Percentiles rank a stretch among this genome's conserved stretches.
phyloP scores from a whole-genome alignment of 2,113 vertebrate species.

The Menura novaehollandiae region DNA sequence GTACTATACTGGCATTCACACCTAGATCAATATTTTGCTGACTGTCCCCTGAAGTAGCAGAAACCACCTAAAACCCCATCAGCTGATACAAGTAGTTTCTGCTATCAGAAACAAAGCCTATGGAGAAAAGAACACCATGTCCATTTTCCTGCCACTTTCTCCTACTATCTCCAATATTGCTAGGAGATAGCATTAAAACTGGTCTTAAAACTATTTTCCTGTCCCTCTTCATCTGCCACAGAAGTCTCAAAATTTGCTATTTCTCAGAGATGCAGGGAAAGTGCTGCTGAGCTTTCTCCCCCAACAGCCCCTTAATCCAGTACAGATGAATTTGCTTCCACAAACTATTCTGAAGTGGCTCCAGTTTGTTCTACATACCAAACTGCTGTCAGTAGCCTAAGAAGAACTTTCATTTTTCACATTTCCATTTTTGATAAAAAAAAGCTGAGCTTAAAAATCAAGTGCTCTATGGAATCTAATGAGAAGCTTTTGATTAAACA shows the following conservation, averaged over 20 bases:
- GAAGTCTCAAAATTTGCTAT: not conserved
- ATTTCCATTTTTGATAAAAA: not conserved
- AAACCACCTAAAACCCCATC: not conserved
- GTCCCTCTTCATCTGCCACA: not conserved
- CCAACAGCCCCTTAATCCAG: not conserved
- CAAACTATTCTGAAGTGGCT: not conserved
- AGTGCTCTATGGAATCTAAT: not conserved
- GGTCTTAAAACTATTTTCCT: not conserved
- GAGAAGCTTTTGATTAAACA: not conserved
- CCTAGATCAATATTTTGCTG: not conserved
- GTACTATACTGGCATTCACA: not conserved
- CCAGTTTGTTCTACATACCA: not conserved
- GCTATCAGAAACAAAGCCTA: not conserved
- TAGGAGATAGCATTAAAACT: not conserved
- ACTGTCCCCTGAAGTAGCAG: not conserved
- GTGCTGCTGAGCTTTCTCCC: not conserved
- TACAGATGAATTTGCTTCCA: not conserved
- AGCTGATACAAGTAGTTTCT: not conserved
- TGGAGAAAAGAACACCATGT: not conserved
- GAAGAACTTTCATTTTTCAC: not conserved
- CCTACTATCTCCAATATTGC: not conserved
- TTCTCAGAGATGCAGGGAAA: not conserved
- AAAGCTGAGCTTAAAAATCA: not conserved
- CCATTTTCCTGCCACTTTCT: not conserved
- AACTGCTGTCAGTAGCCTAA: not conserved